Evolutionary conservation across 2,888 invertebrate species (phyloP).

Genomic region (Callosobruchus maculatus): DNA sequence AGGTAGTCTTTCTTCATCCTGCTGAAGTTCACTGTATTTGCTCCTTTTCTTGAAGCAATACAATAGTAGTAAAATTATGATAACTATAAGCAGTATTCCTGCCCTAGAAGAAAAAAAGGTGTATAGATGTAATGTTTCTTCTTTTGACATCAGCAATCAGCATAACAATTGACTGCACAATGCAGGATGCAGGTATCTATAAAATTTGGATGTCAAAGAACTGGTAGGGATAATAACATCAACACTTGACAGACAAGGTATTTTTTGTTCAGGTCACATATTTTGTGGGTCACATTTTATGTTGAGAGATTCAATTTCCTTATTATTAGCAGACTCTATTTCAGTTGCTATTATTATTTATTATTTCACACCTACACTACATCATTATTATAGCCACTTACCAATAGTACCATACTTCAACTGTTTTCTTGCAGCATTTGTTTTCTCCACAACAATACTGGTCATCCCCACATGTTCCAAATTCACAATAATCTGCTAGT

Average conservation of each 20-base stretch:
- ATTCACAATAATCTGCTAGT: slow-evolving; percentile 38
- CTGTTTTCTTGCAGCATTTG: slow-evolving; percentile 40
- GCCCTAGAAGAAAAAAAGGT: slow-evolving; percentile 32
- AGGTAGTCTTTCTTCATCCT: not conserved
- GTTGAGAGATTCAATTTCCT: too few relatives aligned
- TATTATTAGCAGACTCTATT: too few relatives aligned
- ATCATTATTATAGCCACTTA: slow-evolving; percentile 17
- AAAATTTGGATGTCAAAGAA: too few relatives aligned
- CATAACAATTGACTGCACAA: too few relatives aligned
- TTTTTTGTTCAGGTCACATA: too few relatives aligned
- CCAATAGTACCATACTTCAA: slow-evolving; percentile 42
- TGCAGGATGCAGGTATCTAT: too few relatives aligned
- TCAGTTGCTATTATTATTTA: too few relatives aligned
- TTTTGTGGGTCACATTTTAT: too few relatives aligned
- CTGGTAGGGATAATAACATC: too few relatives aligned
- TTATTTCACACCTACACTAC: not conserved
- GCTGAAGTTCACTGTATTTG: not conserved
- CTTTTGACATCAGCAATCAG: too few relatives aligned
- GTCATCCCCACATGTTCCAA: slow-evolving; percentile 38
- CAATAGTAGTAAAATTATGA: slow-evolving; percentile 20
- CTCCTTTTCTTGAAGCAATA: not conserved
- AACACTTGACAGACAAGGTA: too few relatives aligned
- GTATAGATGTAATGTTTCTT: too few relatives aligned
- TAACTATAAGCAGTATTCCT: slow-evolving; percentile 33
- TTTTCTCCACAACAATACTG: slow-evolving; percentile 44